These are phyloP conservation scores for Parnassius glacialis DNA, from an alignment of 2,888 invertebrate species.

Conservation along the genomic window DNA sequence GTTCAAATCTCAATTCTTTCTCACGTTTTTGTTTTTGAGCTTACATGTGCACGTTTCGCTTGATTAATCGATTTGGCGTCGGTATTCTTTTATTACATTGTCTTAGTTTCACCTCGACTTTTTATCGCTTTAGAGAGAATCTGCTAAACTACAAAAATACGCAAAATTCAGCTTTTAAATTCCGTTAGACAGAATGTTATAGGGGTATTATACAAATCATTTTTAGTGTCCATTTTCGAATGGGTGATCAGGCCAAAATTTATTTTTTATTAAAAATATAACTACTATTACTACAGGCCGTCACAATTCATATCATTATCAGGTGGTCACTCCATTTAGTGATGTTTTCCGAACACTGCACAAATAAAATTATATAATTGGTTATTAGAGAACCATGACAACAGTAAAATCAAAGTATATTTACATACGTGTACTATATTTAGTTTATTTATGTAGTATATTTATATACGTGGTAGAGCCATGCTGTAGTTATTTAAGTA, in stretches of 20 bases:
- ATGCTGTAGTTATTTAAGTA: too few relatives aligned
- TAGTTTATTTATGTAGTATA: too few relatives aligned
- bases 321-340: too few relatives aligned
- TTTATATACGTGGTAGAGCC: too few relatives aligned
- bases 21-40: conserved; percentile 75
- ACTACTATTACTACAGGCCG: too few relatives aligned
- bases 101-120: not conserved
- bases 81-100: conserved; percentile 45
- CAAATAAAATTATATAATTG: too few relatives aligned
- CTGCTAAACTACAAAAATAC: conserved; percentile 9
- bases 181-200: too few relatives aligned
- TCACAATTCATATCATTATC: too few relatives aligned
- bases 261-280: not conserved
- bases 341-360: too few relatives aligned
- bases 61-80: conserved; percentile 63
- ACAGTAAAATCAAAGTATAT: too few relatives aligned
- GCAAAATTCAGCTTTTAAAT: not conserved
- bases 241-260: not conserved
- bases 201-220: not conserved
- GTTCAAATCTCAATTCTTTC: conserved; percentile 62
- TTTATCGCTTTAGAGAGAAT: conserved; percentile 19
- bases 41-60: conserved; percentile 46
- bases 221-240: not conserved
- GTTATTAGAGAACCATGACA: too few relatives aligned
- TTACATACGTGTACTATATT: too few relatives aligned